Base-by-base conservation (phyloP, 1,140 invertebrate species). In the Probaryconus sp. region DNA sequence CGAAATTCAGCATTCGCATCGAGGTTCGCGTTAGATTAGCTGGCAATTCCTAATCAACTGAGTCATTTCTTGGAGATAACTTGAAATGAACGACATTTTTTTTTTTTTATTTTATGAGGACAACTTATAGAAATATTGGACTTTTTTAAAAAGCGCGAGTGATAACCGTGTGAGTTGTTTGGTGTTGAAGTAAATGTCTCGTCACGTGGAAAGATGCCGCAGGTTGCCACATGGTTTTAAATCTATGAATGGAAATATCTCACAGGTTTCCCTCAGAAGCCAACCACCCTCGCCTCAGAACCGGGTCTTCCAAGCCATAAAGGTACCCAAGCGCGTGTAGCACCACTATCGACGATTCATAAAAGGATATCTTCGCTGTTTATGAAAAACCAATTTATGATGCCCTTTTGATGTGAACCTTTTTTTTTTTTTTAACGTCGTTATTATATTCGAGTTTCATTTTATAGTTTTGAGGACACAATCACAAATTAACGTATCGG, bases 251-350 rank as follows among this genome's bases (percentile, higher is more conserved):
- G 84, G 76, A 84, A 85, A 84, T 85, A 84, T 83, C 79, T 83
- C 77, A 78, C 77, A 81, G 80, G 79, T 85, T 85, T 85, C 83
- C 79, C 71, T 79, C 79, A 80, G 82, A 86, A 85, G 81, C 85
- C n/a, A n/a, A n/a, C n/a, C n/a, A n/a, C n/a, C 83, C 83, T 81
- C 82, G 79, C 48, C 70, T 61, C 69, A 83, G 69, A 64, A 77
- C 79, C 82, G 79, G 81, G 83, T 85, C 83, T 86, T 85, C 82
- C 81, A 84, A 85, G 83, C 84, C 84, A 82, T 85, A 85, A 85
- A 85, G 82, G 83, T 85, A 83, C 81, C 72, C 78, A 75, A 76
- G 78, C 81, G 81, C 79, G 75, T 74, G 76, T n/a, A n/a, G n/a
- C 69, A 72, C 76, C 77, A 76, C 77, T 81, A 75, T 56, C 76